A percentile compares a stretch with the other conserved stretches of the same genome.
Evolutionary conservation across 92 coral and sea anemone genomes (phyloP).

Genomic region (Zoanthus solanderi): DNA sequence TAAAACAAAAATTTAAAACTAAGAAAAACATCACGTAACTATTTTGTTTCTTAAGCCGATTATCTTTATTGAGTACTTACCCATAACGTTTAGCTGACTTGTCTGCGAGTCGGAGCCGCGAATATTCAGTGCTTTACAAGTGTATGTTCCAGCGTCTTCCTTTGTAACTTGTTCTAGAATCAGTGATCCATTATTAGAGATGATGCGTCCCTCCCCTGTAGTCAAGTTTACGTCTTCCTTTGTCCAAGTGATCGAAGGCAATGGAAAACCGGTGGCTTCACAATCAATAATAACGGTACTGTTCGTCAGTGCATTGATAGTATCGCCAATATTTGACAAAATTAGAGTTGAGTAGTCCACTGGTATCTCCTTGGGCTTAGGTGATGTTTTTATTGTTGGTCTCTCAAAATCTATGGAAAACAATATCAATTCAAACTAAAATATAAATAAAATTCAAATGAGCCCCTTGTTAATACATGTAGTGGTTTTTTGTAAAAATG

Average conservation of each 20-base stretch:
- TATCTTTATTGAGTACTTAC: background rate
- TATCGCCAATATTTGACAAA: slow-evolving; percentile 36
- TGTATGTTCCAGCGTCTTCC: slow-evolving; percentile 18
- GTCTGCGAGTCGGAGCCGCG: slow-evolving; percentile 35
- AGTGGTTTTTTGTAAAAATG: background rate
- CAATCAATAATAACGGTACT: slow-evolving; percentile 34
- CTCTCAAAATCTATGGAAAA: slow-evolving; percentile 3
- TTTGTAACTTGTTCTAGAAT: slow-evolving; percentile 12
- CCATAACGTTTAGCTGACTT: slow-evolving; percentile 26
- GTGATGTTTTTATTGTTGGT: slow-evolving; percentile 21
- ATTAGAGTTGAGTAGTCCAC: slow-evolving; percentile 13
- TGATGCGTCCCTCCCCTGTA: background rate
- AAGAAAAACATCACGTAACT: no score
- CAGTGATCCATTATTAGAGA: slow-evolving; percentile 30
- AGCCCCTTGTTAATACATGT: background rate
- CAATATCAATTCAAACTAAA: background rate
- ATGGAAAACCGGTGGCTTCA: slow-evolving; percentile 25
- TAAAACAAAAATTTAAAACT: no score
- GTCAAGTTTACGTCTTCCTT: background rate
- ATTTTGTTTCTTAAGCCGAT: no score
- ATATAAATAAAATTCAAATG: background rate
- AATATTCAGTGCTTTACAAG: slow-evolving; percentile 20
- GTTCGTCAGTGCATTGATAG: slow-evolving; percentile 24
- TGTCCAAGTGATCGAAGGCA: slow-evolving; percentile 35
- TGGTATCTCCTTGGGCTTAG: background rate